A percentile compares a stretch with the other conserved stretches of the same genome.
Evolutionary conservation across 30 jellyfish, hydroid and myxozoan genomes (phyloP).

Genomic region (Chrysaora quinquecirrha): DNA sequence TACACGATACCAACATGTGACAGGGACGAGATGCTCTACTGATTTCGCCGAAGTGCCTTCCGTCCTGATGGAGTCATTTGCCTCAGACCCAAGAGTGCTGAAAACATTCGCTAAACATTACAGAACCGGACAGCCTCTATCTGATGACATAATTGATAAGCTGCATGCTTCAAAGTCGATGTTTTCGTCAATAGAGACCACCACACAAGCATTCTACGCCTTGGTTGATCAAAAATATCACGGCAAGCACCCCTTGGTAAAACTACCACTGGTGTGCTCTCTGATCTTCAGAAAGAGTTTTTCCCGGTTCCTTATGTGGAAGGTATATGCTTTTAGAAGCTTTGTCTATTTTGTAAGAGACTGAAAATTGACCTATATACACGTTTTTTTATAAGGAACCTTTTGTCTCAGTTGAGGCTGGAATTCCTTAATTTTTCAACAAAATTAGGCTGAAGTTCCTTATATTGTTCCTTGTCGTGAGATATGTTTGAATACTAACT

Average conservation of each 20-base stretch:
- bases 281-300: slow-evolving; percentile 67
- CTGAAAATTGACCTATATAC: too few relatives aligned
- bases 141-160: slow-evolving; percentile 68
- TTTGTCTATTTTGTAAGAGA: not conserved
- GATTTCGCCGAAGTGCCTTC: slow-evolving; percentile 98
- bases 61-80: slow-evolving; percentile 86
- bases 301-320: slow-evolving; percentile 73
- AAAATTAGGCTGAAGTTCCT: too few relatives aligned
- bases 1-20: slow-evolving; percentile 87
- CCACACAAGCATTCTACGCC: slow-evolving; percentile 86
- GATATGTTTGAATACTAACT: too few relatives aligned
- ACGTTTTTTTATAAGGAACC: too few relatives aligned
- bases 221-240: slow-evolving; percentile 84
- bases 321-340: slow-evolving; percentile 29
- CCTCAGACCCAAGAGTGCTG: slow-evolving; percentile 80
- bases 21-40: slow-evolving; percentile 95
- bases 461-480: too few relatives aligned
- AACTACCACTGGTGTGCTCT: slow-evolving; percentile 63
- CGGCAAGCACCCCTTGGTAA: slow-evolving; percentile 69
- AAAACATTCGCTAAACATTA: slow-evolving; percentile 77
- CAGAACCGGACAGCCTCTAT: slow-evolving; percentile 85
- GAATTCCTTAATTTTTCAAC: too few relatives aligned
- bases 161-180: slow-evolving; percentile 62
- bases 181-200: slow-evolving; percentile 81
- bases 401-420: too few relatives aligned